Evolutionary conservation across 2,797 vertebrate species (phyloP).

Genomic region (Phrynocephalus forsythii): DNA sequence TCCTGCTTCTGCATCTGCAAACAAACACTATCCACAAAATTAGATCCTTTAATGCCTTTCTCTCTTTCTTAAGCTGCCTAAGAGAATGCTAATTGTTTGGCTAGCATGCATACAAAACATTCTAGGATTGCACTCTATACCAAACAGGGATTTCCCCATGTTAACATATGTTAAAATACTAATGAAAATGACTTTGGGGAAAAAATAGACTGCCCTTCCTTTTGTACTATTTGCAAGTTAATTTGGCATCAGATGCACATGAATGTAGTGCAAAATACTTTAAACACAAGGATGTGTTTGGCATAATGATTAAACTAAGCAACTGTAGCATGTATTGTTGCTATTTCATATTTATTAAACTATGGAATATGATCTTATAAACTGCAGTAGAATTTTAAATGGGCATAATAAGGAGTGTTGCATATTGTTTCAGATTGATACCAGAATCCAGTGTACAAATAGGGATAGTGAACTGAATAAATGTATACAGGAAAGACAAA

Average conservation of each 20-base stretch:
- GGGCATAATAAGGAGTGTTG: not conserved
- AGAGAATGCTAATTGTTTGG: not conserved
- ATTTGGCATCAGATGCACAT: not conserved
- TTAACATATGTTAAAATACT: not conserved
- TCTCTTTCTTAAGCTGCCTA: not conserved
- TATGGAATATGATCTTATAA: not conserved
- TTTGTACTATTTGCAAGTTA: not conserved
- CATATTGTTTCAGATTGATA: not conserved
- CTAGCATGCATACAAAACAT: not conserved
- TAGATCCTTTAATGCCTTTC: not conserved
- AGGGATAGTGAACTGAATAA: not conserved
- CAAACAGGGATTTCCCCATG: too few species aligned
- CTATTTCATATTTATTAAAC: not conserved
- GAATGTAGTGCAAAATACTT: not conserved
- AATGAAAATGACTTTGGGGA: not conserved
- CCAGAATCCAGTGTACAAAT: not conserved
- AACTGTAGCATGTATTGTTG: not conserved
- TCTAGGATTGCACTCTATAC: not conserved
- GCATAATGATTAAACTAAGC: not conserved
- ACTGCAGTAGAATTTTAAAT: not conserved
- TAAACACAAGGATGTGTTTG: too few species aligned
- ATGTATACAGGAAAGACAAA: too few species aligned
- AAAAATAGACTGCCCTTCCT: not conserved
- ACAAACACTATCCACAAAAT: not conserved
- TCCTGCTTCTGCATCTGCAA: not conserved